Evolutionary conservation across 1,140 invertebrate genomes (phyloP).

Genomic region (Homarus americanus): DNA sequence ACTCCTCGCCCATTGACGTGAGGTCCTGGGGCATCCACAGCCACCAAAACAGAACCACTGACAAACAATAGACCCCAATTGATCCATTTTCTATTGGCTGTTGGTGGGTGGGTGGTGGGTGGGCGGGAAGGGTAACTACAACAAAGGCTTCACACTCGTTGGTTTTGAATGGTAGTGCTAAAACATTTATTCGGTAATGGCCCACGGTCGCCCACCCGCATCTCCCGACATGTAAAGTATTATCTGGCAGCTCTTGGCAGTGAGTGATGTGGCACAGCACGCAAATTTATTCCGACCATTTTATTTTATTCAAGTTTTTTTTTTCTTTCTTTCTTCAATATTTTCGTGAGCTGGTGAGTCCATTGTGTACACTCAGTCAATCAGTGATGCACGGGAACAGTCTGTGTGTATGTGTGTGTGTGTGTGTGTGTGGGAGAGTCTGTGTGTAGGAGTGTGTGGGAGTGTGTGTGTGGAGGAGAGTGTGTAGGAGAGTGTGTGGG

Average conservation of each 20-base stretch:
- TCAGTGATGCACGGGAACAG: no score
- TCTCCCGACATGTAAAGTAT: conserved; percentile 41
- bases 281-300: neutral
- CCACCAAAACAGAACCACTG: neutral
- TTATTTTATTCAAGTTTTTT: no score
- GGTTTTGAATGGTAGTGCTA: conserved; percentile 41
- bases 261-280: conserved; percentile 20
- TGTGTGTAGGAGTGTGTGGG: no score
- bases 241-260: no score
- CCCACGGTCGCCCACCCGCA: conserved; percentile 16
- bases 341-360: no score
- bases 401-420: neutral
- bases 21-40: neutral
- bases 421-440: conserved; percentile 9
- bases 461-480: no score
- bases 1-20: neutral
- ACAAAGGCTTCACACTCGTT: conserved; percentile 29
- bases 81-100: conserved; percentile 46
- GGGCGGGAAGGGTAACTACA: conserved; percentile 18
- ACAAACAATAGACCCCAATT: conserved; percentile 2
- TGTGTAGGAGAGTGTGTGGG: neutral
- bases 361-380: no score
- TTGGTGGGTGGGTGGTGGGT: neutral
- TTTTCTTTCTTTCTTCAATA: no score
- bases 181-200: conserved; percentile 37